Base-by-base conservation (phyloP, 1,140 invertebrate species). In the Penaeus japonicus region DNA sequence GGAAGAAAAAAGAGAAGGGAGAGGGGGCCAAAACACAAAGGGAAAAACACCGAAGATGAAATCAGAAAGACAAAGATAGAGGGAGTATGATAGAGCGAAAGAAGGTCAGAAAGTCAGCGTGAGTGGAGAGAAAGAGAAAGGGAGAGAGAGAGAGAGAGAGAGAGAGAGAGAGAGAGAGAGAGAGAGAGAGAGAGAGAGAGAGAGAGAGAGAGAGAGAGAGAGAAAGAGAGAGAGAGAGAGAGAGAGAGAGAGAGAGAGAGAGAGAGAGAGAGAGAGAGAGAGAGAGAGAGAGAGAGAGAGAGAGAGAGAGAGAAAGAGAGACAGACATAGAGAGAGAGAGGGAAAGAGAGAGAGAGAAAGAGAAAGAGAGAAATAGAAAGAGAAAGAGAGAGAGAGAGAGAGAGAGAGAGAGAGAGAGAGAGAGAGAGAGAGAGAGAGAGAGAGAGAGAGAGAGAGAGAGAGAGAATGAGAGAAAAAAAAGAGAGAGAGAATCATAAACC, bases 171-270 rank as follows among this genome's bases (percentile, higher is more conserved):
- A 35, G 32, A 32, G 73, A 32, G 32, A 32, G 73, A 20, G 32
- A 32, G 32, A 32, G 30, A 32, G 73, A 77, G 73, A 32, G 73
- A 32, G n/a, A 77, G 73, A 77, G 73, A 32, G 32, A 32, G 32
- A 17, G 17, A 17, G 17, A 17, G 32, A 32, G 32, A 32, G 32
- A n/a, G 27, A n/a, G 27, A n/a, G 27, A n/a, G 27, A n/a, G n/a
- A n/a, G n/a, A n/a, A n/a, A n/a, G n/a, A n/a, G n/a, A 77, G 73
- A 77, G 73, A 77, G 73, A 77, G 73, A 77, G 73, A 77, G 73
- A 77, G 73, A 77, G 73, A 77, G 73, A 77, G 73, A 77, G 73
- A 77, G 73, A 77, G 73, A 77, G 73, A 77, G 73, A 77, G 73
- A 77, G 73, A 77, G 73, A 77, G 73, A 77, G 73, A 32, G 30